Evolutionary conservation across 2,797 vertebrate species (phyloP).

Genomic region (Parambassis ranga): DNA sequence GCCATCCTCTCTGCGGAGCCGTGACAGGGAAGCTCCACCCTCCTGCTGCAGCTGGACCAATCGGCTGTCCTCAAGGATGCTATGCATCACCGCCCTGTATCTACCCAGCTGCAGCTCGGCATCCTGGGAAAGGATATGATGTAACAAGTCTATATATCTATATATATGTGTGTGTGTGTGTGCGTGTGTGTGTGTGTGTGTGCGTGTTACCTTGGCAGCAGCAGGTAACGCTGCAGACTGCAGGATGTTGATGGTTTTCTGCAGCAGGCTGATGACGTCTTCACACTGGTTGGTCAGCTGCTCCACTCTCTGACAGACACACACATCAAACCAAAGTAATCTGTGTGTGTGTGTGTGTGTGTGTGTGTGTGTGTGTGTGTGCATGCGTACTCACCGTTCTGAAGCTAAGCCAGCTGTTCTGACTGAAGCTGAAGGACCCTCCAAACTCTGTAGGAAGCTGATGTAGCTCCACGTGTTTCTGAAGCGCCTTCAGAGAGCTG

Average conservation of each 20-base stretch:
- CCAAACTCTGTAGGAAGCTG: slow-evolving; percentile 87
- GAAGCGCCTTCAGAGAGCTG: slow-evolving; percentile 84
- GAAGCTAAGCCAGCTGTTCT: slow-evolving; percentile 89
- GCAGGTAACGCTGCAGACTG: slow-evolving; percentile 76
- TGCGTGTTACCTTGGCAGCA: slow-evolving; percentile 78
- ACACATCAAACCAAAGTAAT: neutral
- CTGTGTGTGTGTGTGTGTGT: neutral
- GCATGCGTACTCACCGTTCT: slow-evolving; percentile 79
- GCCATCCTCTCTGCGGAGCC: slow-evolving; percentile 85
- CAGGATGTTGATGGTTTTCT: slow-evolving; percentile 80
- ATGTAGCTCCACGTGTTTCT: slow-evolving; percentile 83
- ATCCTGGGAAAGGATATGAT: slow-evolving; percentile 82
- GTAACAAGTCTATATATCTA: too few species aligned
- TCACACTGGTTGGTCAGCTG: slow-evolving; percentile 83
- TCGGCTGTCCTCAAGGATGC: slow-evolving; percentile 81
- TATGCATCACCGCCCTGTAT: slow-evolving; percentile 83
- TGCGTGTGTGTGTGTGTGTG: neutral
- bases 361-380: neutral
- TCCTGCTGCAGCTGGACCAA: slow-evolving; percentile 88
- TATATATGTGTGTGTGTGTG: too few species aligned
- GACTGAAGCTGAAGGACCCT: slow-evolving; percentile 86
- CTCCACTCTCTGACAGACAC: slow-evolving; percentile 83
- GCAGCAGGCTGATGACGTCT: slow-evolving; percentile 82
- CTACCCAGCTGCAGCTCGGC: slow-evolving; percentile 76
- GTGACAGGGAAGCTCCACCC: slow-evolving; percentile 84